These are phyloP conservation scores for Platalea minor DNA, from an alignment of 2,797 vertebrate genomes.

Conservation along the genomic window DNA sequence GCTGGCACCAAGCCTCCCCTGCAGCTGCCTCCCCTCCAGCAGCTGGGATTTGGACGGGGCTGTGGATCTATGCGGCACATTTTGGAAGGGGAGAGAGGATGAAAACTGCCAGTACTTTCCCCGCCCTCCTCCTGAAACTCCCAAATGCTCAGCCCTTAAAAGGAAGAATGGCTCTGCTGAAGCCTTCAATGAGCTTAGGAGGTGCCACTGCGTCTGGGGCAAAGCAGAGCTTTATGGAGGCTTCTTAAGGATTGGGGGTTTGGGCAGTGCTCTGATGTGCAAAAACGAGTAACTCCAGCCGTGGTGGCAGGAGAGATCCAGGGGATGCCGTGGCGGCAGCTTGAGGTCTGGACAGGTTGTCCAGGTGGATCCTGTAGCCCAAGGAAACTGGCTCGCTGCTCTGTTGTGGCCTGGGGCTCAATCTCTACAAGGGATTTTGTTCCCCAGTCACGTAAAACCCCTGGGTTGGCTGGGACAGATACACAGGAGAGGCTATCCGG, in stretches of 20 bases:
- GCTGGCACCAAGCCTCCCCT: accelerated
- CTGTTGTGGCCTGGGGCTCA: background rate
- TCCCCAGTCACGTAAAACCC: background rate
- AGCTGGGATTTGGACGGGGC: background rate
- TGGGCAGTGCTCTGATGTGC: background rate
- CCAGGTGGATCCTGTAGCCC: background rate
- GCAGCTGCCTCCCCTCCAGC: background rate
- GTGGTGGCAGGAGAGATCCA: background rate
- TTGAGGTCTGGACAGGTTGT: accelerated
- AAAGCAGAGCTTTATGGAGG: background rate
- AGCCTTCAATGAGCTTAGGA: background rate
- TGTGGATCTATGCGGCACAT: background rate
- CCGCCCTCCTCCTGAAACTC: background rate
- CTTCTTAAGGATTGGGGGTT: background rate
- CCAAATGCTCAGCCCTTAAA: slow-evolving; percentile 36
- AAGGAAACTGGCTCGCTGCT: background rate
- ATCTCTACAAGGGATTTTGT: background rate
- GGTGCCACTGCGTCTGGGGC: background rate
- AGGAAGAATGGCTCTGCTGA: background rate
- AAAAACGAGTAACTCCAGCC: background rate
- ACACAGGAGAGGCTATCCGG: accelerated
- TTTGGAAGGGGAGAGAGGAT: background rate
- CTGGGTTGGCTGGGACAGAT: background rate
- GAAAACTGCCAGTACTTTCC: background rate
- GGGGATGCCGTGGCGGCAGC: background rate